Conservation (phyloP, 2,888 invertebrate species). For the Nebria salina region DNA sequence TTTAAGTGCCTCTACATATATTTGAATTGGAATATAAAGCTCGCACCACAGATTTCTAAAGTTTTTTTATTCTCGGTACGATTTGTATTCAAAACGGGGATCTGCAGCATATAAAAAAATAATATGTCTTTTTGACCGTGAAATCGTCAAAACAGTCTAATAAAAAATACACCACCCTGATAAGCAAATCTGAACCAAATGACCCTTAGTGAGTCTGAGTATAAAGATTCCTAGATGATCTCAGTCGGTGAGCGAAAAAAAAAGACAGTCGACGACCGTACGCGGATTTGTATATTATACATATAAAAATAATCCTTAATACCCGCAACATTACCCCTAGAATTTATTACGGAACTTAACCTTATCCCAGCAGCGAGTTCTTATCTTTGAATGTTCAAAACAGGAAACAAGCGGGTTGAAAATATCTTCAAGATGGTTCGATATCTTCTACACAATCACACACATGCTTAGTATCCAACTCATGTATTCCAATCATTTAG, state of each 20-base stretch:
- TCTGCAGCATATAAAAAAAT: neutral
- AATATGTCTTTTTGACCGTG: neutral
- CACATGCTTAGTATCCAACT: too few relatives aligned
- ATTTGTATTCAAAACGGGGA: neutral
- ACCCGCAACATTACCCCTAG: neutral
- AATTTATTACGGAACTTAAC: neutral
- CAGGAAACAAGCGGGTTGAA: slow-evolving; percentile 1
- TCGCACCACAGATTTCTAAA: too few relatives aligned
- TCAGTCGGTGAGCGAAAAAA: neutral
- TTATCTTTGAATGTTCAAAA: neutral
- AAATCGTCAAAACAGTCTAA: neutral
- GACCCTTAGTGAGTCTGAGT: neutral
- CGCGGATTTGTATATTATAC: neutral
- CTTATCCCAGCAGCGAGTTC: neutral
- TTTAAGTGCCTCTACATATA: too few relatives aligned
- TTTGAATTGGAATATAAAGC: too few relatives aligned
- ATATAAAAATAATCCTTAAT: neutral
- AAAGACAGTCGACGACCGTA: neutral
- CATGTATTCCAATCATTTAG: too few relatives aligned
- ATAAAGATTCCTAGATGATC: neutral
- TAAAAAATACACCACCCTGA: neutral
- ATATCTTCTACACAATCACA: neutral
- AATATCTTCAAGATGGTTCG: neutral
- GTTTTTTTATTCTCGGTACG: too few relatives aligned
- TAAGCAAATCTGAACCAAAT: neutral